phyloP scores from a whole-genome alignment of 2,888 invertebrate genomes.

The Chouioia cunea region DNA sequence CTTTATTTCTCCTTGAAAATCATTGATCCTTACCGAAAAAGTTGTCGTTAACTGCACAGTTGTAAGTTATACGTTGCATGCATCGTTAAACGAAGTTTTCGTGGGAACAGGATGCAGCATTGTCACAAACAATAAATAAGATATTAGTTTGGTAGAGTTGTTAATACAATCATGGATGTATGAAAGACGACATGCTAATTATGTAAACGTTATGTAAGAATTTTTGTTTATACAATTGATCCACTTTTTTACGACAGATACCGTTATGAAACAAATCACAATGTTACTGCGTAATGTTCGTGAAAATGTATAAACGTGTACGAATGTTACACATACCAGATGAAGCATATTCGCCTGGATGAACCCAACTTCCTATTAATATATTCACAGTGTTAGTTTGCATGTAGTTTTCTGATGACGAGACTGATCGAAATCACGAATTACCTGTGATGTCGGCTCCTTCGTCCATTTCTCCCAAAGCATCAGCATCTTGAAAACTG shows the following conservation, averaged over 20 bases:
- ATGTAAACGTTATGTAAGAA: slow-evolving; percentile 13
- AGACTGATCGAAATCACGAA: slow-evolving; percentile 8
- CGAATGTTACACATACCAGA: slow-evolving; percentile 79
- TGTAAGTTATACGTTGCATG: slow-evolving; percentile 65
- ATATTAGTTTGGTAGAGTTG: slow-evolving; percentile 55
- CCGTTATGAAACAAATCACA: slow-evolving; percentile 18
- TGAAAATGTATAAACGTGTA: not conserved
- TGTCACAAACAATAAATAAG: slow-evolving; percentile 55
- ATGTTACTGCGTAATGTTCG: slow-evolving; percentile 3
- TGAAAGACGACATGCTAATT: slow-evolving; percentile 29
- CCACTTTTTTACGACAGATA: slow-evolving; percentile 2
- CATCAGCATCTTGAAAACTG: slow-evolving; percentile 89
- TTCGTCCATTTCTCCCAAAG: slow-evolving; percentile 87
- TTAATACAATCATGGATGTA: slow-evolving; percentile 28
- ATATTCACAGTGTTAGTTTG: not conserved
- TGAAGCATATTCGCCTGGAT: slow-evolving; percentile 98
- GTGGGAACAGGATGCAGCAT: slow-evolving; percentile 57
- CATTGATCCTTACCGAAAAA: slow-evolving; percentile 93
- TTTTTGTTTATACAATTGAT: not conserved
- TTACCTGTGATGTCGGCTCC: slow-evolving; percentile 94
- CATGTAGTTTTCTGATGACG: slow-evolving; percentile 7
- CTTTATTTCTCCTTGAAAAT: slow-evolving; percentile 7
- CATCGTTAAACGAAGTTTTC: slow-evolving; percentile 61
- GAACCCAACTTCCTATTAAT: slow-evolving; percentile 91
- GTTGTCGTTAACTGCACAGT: slow-evolving; percentile 95